These are phyloP conservation scores for Notarius quadriscutis DNA, from an alignment of 2,113 vertebrate species.

Conservation along the genomic window DNA sequence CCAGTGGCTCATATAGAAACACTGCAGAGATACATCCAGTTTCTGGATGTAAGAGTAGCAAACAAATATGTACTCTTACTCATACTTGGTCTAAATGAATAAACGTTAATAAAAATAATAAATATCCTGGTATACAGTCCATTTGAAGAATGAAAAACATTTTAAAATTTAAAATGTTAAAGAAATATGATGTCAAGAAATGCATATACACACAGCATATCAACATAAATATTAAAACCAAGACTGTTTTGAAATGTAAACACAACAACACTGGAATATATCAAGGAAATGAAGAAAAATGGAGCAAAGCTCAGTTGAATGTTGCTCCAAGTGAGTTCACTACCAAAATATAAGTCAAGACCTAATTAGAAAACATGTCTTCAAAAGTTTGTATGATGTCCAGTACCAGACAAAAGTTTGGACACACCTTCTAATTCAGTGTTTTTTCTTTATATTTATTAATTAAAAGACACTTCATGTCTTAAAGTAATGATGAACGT, in stretches of 20 bases:
- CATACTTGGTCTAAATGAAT: background rate
- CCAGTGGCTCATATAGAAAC: background rate
- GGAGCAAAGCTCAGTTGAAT: background rate
- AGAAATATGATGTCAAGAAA: conserved; percentile 2
- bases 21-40: background rate
- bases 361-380: background rate
- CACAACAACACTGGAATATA: conserved; percentile 1
- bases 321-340: background rate
- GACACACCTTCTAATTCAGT: too few species aligned
- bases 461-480: too few species aligned
- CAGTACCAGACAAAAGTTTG: too few species aligned
- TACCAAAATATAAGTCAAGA: background rate
- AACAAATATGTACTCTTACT: background rate
- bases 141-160: background rate
- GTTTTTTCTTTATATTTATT: too few species aligned
- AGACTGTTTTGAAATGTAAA: background rate
- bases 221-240: background rate
- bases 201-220: conserved; percentile 10
- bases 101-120: background rate
- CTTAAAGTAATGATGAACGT: too few species aligned
- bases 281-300: background rate
- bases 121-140: background rate
- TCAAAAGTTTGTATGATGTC: background rate
- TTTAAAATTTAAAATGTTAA: background rate
- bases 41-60: background rate